These are phyloP conservation scores for Enteromius viviparus DNA, from an alignment of 2,797 vertebrate species.

Conservation along the genomic window DNA sequence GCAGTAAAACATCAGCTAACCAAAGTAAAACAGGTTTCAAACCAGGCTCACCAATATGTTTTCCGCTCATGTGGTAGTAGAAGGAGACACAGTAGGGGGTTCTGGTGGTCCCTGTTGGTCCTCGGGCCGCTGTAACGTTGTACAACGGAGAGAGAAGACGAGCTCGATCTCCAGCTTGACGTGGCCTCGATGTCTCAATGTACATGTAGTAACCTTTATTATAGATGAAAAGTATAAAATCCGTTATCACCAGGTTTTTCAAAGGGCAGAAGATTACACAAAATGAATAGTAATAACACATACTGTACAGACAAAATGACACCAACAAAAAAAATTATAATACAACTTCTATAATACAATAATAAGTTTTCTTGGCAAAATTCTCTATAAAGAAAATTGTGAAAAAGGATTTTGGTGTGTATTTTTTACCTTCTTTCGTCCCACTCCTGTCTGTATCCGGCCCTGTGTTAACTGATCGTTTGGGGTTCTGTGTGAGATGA, in stretches of 20 bases:
- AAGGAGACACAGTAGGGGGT: slow-evolving; percentile 92
- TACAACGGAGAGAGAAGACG: slow-evolving; percentile 93
- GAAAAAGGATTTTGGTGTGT: background rate
- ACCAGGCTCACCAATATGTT: slow-evolving; percentile 91
- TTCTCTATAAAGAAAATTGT: background rate
- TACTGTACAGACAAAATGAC: background rate
- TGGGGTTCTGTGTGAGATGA: slow-evolving; percentile 90
- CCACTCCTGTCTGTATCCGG: slow-evolving; percentile 91
- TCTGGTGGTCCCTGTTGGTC: slow-evolving; percentile 73
- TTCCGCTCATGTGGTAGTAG: slow-evolving; percentile 98
- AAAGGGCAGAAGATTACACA: background rate
- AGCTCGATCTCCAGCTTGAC: slow-evolving; percentile 88
- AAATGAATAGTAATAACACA: background rate
- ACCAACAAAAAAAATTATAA: background rate
- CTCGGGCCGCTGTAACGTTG: slow-evolving; percentile 84
- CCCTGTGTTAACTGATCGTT: slow-evolving; percentile 91
- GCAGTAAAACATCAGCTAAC: background rate
- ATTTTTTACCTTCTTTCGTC: slow-evolving; percentile 83
- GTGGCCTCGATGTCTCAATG: slow-evolving; percentile 91
- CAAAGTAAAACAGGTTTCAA: background rate
- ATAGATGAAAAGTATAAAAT: slow-evolving; percentile 32
- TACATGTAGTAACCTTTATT: slow-evolving; percentile 96
- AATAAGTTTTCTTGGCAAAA: too few species aligned
- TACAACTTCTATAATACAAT: too few species aligned
- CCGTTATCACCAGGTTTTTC: slow-evolving; percentile 14